Base-by-base conservation (phyloP, 2,888 invertebrate species). In the Syrphus vitripennis region DNA sequence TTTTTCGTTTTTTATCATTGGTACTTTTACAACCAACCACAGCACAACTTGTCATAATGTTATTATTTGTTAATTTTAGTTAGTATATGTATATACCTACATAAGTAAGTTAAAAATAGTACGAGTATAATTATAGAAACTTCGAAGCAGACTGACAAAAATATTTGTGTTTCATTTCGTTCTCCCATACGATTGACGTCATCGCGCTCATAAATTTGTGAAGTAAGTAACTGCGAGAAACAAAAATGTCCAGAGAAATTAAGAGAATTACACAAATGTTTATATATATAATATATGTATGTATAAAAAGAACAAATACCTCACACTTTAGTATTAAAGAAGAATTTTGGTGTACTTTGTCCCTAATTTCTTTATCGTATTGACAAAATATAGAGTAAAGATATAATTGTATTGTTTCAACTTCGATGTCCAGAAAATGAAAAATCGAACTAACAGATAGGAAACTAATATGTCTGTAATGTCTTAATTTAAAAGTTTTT, bases 141-240 rank as follows among this genome's bases (percentile, higher is more conserved):
- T 14, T 21, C 21, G 48, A 48, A 48, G 26, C 7, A 50, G 24
- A 50, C 50, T 50, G 50, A 29, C 29, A 50, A 24, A 4, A 9
- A 7, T 26, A 14, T 29, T 2, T 19, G n/a, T 16, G 12, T 48
- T 48, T 48, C 45, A 16, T 57, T 57, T 57, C 12, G 5, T 19
- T 1, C 2, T 57, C 21, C 57, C 21, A 74, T 74, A 29, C 72
- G 40, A 37, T 74, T 61, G 72, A 74, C 72, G 72, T 74, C 72
- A 74, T 31, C 16, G 31, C n/a, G 4, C 21, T 21, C 5, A 12
- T 48, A 4, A 4, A n/a, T n/a, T n/a, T n/a, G n/a, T n/a, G n/a
- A n/a, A n/a, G n/a, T n/a, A n/a, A n/a, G 4, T 3, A 1, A 9
- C 19, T 19, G 3, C 19, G 45, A 48, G 45, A 10, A 48, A 10